Base-by-base conservation (phyloP, 2,888 invertebrate genomes). In the Chymomyza fuscimana region DNA sequence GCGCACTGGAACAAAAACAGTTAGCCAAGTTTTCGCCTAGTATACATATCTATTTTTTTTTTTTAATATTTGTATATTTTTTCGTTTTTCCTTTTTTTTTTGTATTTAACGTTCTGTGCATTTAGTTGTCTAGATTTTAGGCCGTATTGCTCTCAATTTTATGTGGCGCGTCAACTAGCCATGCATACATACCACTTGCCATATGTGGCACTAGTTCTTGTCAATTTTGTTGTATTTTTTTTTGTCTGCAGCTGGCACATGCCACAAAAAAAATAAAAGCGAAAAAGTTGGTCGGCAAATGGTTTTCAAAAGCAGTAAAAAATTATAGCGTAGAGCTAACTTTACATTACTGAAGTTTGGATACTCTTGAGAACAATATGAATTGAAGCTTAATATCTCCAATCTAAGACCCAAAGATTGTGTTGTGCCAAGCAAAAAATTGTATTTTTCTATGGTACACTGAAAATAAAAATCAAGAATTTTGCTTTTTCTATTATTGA, bases 1-100 rank as follows among this genome's bases (percentile, higher is more conserved):
- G 77, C 86, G 77, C 83, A 84, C 74, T 87, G 86, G 88, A 83
- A 82, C 80, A 82, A 60, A 60, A 60, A 60, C 60, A 60, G 60
- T 60, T 60, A 60, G 60, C 60, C 15, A 60, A 32, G 15, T 60
- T 36, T 36, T 29, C 40, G 32, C 9, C 7, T 32, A 15, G 32
- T 58, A 2, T 32, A 52, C 9, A 15, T 29, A 32, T 16, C 3
- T 54, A 1, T 15, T 40, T 19, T 46, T 4, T 62, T 36, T 62
- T 50, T 50, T 25, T 62, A 22, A 62, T 62, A 46, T 9, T 46
- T 32, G 1, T 32, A 32, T 32, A 32, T 40, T 61, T 46, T 40
- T 46, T 15, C 32, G 22, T 62, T 62, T 16, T 40, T 46, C 22
- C 19, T 50, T 46, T 40, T 16, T 62, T n/a, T 29, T 22, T 16